phyloP scores from a whole-genome alignment of 2,113 vertebrate genomes.

The Xerus inauris region DNA sequence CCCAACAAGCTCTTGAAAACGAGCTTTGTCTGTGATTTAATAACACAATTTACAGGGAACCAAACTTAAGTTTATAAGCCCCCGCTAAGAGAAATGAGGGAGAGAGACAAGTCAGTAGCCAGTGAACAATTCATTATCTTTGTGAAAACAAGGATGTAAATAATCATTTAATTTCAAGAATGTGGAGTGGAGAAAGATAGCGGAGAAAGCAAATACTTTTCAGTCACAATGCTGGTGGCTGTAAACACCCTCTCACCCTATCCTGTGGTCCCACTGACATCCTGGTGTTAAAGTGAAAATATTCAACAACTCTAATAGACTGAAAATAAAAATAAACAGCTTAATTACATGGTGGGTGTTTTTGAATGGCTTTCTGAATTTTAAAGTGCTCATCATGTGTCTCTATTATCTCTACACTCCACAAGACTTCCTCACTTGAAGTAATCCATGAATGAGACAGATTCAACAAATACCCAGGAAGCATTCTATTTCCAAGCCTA shows the following conservation, averaged over 20 bases:
- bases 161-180: slow-evolving; percentile 75
- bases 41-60: slow-evolving; percentile 67
- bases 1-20: slow-evolving; percentile 71
- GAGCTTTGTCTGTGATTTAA: slow-evolving; percentile 76
- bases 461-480: slow-evolving; percentile 63
- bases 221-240: not conserved
- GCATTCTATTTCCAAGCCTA: slow-evolving; percentile 53
- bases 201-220: slow-evolving; percentile 73
- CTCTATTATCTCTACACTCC: slow-evolving; percentile 79
- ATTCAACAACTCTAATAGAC: slow-evolving; percentile 77
- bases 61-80: slow-evolving; percentile 71
- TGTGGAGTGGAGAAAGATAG: slow-evolving; percentile 14
- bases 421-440: slow-evolving; percentile 76
- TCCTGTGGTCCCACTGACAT: slow-evolving; percentile 22
- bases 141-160: slow-evolving; percentile 75
- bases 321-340: slow-evolving; percentile 83
- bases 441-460: slow-evolving; percentile 75
- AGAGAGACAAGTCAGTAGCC: slow-evolving; percentile 51
- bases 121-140: slow-evolving; percentile 65
- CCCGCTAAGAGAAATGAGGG: slow-evolving; percentile 62
- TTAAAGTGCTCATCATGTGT: slow-evolving; percentile 77
- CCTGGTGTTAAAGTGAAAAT: slow-evolving; percentile 69
- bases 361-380: slow-evolving; percentile 82
- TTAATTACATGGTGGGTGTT: slow-evolving; percentile 75
- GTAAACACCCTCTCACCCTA: slow-evolving; percentile 17